Evolutionary conservation across 2,113 vertebrate species (phyloP), one percentile per base, ranked within the genome.

Genomic region (Cephalopholis sonnerati): DNA sequence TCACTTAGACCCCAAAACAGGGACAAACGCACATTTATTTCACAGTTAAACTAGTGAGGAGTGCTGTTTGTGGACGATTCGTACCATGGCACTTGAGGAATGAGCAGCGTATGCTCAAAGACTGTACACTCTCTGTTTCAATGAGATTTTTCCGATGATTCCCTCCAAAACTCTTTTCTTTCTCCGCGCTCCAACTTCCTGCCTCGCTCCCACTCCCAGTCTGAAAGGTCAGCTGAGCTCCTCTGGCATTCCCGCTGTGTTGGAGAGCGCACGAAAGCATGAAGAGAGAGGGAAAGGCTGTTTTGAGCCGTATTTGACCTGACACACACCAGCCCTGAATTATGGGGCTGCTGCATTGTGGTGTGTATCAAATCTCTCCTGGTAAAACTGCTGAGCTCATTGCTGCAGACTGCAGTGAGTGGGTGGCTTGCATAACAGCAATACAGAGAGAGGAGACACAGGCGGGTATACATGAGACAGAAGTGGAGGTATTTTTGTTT

Each of bases 191-290:
- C 70, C 54, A 32, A 27, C 76, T 73, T 84, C 79, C 79, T 64
- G 63, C 67, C 62, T 74, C 20, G 3, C 58, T 57, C 65, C 77
- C 63, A 46, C 62, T 70, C 68, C 46, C 50, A 58, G n/a, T 12
- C 80, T 54, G 59, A 66, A 79, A 89, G 83, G 85, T 88, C 83
- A 88, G 77, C 81, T 65, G 77, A 77, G 58, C 58, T 86, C 67
- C 65, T 27, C 64, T 65, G 87, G 67, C 48, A 67, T 76, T 68
- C 75, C 72, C 29, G 44, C 53, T 67, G 75, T 53, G 63, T 77
- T 44, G 9, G 29, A 29, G 54, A 11, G 46, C 1, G 46, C 11
- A 63, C 0, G 9, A 32, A 17, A 27, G 63, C 17, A 81, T 20
- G 46, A 24, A 27, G 17, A 55, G 27, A 12, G 16, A 13, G 2